phyloP scores from a whole-genome alignment of 2,888 invertebrate species.

The Ornithoptera alexandrae region DNA sequence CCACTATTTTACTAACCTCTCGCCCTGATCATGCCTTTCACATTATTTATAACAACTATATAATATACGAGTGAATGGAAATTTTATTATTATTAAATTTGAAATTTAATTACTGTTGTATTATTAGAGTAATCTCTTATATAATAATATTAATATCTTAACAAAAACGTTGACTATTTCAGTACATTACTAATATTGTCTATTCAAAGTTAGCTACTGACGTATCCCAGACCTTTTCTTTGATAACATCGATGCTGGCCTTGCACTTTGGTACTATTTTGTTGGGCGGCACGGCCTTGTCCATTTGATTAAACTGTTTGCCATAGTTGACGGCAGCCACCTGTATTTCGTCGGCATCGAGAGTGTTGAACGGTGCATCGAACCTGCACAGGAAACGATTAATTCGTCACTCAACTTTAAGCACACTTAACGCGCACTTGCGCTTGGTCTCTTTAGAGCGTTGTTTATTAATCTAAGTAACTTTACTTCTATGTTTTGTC shows the following conservation, averaged over 20 bases:
- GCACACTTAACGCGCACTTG: too few relatives aligned
- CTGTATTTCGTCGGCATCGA: slow-evolving; percentile 88
- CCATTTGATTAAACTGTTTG: slow-evolving; percentile 86
- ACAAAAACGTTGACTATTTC: too few relatives aligned
- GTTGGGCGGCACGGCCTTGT: slow-evolving; percentile 91
- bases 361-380: slow-evolving; percentile 78
- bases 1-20: slow-evolving; percentile 25
- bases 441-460: too few relatives aligned
- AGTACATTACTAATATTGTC: background rate
- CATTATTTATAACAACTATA: background rate
- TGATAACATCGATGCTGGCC: slow-evolving; percentile 87
- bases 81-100: too few relatives aligned
- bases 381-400: slow-evolving; percentile 47
- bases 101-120: too few relatives aligned
- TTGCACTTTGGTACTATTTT: slow-evolving; percentile 88
- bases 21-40: background rate
- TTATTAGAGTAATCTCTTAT: too few relatives aligned
- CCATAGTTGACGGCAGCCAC: slow-evolving; percentile 83
- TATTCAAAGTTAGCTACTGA: background rate
- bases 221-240: slow-evolving; percentile 81
- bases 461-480: too few relatives aligned
- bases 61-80: background rate
- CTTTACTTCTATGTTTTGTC: too few relatives aligned
- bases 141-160: too few relatives aligned
- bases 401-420: too few relatives aligned